A percentile compares a stretch with the other conserved stretches of the same genome.
Conservation (phyloP, 2,888 invertebrate genomes). For the Sylvicola cinctus region DNA sequence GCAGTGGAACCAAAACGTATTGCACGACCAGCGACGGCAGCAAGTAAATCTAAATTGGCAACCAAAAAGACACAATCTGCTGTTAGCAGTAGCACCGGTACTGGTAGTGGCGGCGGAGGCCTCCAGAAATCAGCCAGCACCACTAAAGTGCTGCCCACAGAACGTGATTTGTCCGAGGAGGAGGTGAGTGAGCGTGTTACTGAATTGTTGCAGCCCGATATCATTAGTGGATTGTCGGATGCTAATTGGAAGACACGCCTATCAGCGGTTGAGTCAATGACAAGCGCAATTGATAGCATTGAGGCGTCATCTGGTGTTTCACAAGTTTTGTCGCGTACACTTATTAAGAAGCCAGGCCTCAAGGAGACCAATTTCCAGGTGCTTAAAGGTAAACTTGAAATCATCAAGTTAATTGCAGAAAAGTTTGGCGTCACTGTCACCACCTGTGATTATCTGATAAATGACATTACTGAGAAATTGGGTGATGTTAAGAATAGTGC, state of each 20-base stretch:
- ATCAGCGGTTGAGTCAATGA: conserved; percentile 50
- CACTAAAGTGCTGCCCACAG: conserved; percentile 23
- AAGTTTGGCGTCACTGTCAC: conserved; percentile 49
- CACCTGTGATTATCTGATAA: conserved; percentile 51
- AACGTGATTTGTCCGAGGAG: conserved; percentile 51
- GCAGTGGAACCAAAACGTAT: conserved; percentile 7
- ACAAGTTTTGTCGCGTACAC: conserved; percentile 51
- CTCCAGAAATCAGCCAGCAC: conserved; percentile 18
- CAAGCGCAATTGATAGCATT: conserved; percentile 36
- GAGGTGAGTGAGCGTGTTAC: conserved; percentile 56
- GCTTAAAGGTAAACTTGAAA: conserved; percentile 59
- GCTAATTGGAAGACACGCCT: conserved; percentile 74
- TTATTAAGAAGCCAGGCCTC: conserved; percentile 67
- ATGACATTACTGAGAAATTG: conserved; percentile 66
- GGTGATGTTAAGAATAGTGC: conserved; percentile 63
- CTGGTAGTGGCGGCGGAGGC: conserved; percentile 6
- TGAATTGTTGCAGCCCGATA: conserved; percentile 39
- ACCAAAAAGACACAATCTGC: conserved; percentile 1
- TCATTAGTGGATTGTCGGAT: conserved; percentile 45
- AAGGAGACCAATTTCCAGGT: conserved; percentile 88
- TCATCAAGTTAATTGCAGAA: conserved; percentile 56
- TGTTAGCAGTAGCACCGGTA: conserved; percentile 8
- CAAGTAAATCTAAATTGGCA: conserved; percentile 8
- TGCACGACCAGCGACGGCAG: conserved; percentile 8
- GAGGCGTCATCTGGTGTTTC: conserved; percentile 38